Evolutionary conservation across 2,113 vertebrate genomes (phyloP).

Genomic region (Illadopsis cleaveri): DNA sequence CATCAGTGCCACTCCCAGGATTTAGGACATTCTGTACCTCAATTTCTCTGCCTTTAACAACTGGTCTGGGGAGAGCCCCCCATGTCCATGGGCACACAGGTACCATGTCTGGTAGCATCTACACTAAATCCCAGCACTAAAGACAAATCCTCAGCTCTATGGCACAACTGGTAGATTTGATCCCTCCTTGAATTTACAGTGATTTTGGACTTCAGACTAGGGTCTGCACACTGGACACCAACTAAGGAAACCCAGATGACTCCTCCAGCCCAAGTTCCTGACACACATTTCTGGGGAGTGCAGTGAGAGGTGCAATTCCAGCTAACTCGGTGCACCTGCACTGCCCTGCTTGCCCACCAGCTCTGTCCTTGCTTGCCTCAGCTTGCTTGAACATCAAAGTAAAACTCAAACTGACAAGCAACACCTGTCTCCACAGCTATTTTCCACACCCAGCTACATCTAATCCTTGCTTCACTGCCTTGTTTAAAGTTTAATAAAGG

Average conservation of each 20-base stretch:
- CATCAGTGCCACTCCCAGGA: background rate
- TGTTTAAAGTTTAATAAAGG: conserved; percentile 24
- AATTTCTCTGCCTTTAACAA: background rate
- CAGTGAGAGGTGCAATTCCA: background rate
- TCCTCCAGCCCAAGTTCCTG: background rate
- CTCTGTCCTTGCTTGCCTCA: background rate
- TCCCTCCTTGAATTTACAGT: background rate
- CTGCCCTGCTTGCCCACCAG: background rate
- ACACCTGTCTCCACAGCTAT: conserved; percentile 40
- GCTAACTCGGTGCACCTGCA: background rate
- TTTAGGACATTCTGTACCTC: background rate
- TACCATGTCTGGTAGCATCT: background rate
- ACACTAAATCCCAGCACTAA: background rate
- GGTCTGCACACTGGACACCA: background rate
- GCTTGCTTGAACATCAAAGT: background rate
- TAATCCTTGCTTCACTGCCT: conserved; percentile 30
- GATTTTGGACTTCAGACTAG: background rate
- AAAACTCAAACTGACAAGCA: conserved; percentile 39
- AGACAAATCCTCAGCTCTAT: background rate
- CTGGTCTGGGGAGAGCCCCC: accelerated
- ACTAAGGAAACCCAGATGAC: background rate
- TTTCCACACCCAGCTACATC: conserved; percentile 26
- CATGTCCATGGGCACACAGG: background rate
- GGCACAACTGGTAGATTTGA: background rate
- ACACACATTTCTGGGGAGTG: accelerated